These are phyloP conservation scores for Coremacera marginata DNA, from an alignment of 2,888 invertebrate species.

Conservation along the genomic window DNA sequence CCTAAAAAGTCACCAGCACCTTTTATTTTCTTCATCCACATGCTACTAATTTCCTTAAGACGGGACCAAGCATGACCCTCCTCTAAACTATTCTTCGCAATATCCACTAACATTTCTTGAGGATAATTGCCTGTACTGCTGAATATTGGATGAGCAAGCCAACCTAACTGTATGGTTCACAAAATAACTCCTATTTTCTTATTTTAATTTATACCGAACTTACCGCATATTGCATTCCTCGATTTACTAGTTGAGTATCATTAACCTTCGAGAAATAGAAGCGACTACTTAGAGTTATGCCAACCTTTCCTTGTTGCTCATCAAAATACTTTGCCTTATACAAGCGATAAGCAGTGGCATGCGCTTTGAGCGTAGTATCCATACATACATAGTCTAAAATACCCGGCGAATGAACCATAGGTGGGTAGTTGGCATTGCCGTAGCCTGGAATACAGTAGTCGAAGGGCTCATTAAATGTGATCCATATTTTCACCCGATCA, in stretches of 20 bases:
- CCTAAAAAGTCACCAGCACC: constrained; percentile 61
- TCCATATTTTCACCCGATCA: constrained; percentile 66
- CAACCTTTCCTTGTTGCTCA: constrained; percentile 59
- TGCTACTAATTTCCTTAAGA: constrained; percentile 48
- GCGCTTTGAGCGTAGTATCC: constrained; percentile 71
- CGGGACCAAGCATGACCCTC: constrained; percentile 61
- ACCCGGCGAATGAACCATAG: constrained; percentile 67
- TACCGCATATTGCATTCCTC: constrained; percentile 57
- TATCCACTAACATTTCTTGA: constrained; percentile 56
- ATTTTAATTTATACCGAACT: background rate
- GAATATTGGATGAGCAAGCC: constrained; percentile 64
- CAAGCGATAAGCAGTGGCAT: constrained; percentile 70
- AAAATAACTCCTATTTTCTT: background rate
- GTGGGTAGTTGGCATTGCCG: constrained; percentile 62
- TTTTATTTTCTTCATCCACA: constrained; percentile 51
- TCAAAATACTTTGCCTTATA: constrained; percentile 68
- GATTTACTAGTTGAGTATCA: constrained; percentile 51
- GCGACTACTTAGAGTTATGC: constrained; percentile 56
- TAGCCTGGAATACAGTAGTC: constrained; percentile 68
- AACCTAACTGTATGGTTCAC: constrained; percentile 59
- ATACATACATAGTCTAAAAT: constrained; percentile 71
- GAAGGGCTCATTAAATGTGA: constrained; percentile 52
- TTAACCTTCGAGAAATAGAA: constrained; percentile 54
- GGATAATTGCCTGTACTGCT: constrained; percentile 62
- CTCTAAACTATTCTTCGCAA: constrained; percentile 57